Evolutionary conservation across 2,113 vertebrate genomes (phyloP).

Genomic region (Tachuris rubrigastra): DNA sequence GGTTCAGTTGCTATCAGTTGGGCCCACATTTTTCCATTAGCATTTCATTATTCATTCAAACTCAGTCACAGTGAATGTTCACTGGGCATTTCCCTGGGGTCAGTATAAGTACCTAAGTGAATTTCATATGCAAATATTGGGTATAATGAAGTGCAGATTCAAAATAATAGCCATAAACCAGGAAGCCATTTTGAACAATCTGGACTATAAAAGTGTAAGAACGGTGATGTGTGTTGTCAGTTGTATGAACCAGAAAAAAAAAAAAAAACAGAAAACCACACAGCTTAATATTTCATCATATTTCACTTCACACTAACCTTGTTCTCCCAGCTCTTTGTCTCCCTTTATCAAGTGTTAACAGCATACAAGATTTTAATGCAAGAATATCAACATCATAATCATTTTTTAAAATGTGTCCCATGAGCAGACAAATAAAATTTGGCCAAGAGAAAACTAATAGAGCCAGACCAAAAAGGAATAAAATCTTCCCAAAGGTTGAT

Average conservation of each 20-base stretch:
- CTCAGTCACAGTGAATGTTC: not conserved
- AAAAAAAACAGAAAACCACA: not conserved
- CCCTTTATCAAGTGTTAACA: not conserved
- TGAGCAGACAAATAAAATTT: not conserved
- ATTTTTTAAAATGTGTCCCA: not conserved
- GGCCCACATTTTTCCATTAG: not conserved
- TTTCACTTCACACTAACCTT: not conserved
- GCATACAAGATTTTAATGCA: not conserved
- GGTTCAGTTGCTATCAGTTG: not conserved
- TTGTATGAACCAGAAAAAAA: not conserved
- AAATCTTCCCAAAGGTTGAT: not conserved
- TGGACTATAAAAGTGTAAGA: not conserved
- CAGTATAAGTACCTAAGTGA: not conserved
- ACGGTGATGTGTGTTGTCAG: not conserved
- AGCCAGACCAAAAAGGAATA: not conserved
- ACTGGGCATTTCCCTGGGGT: not conserved
- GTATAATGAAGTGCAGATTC: not conserved
- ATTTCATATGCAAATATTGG: not conserved
- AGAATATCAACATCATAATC: not conserved
- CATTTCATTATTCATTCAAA: constrained; percentile 24
- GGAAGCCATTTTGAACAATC: not conserved
- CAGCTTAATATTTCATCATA: not conserved
- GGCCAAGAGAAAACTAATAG: not conserved
- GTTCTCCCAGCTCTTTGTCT: not conserved
- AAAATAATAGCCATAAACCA: not conserved